Percentiles rank a stretch among this genome's conserved stretches.
These are phyloP conservation scores for Rhodophaea formosa DNA, from an alignment of 2,888 invertebrate genomes.

Conservation along the genomic window DNA sequence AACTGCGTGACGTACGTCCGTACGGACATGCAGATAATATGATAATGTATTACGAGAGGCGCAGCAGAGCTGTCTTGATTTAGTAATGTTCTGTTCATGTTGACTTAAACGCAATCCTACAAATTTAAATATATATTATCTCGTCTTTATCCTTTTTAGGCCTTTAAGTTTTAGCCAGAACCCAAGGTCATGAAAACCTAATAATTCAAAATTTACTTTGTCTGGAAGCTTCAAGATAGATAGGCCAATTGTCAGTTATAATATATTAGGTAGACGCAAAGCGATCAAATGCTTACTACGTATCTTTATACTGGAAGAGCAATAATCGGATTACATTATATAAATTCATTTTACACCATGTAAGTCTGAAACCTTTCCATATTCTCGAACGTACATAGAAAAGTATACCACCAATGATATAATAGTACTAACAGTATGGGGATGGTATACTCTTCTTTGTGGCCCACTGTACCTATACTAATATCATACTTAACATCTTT, in stretches of 20 bases:
- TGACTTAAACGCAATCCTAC: too few species aligned
- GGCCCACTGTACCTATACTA: too few species aligned
- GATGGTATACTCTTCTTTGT: too few species aligned
- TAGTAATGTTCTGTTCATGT: not conserved
- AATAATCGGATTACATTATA: not conserved
- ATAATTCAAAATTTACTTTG: not conserved
- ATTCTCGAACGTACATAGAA: too few species aligned
- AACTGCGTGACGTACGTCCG: conserved; percentile 5
- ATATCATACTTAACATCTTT: too few species aligned
- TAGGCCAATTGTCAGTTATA: not conserved
- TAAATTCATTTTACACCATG: not conserved
- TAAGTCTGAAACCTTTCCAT: too few species aligned
- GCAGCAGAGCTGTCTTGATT: not conserved
- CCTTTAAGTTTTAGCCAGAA: too few species aligned
- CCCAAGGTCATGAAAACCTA: too few species aligned
- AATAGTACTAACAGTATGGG: too few species aligned
- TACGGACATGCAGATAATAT: conserved; percentile 15
- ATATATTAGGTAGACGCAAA: not conserved
- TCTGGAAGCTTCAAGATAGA: not conserved
- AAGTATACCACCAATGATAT: too few species aligned
- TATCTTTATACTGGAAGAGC: not conserved
- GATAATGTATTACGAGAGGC: conserved; percentile 15
- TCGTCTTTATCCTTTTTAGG: too few species aligned
- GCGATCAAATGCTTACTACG: not conserved
- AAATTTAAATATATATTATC: too few species aligned